A percentile compares a stretch with the other conserved stretches of the same genome.
phyloP scores from a whole-genome alignment of 2,888 invertebrate species.

The Tetramorium bicarinatum region DNA sequence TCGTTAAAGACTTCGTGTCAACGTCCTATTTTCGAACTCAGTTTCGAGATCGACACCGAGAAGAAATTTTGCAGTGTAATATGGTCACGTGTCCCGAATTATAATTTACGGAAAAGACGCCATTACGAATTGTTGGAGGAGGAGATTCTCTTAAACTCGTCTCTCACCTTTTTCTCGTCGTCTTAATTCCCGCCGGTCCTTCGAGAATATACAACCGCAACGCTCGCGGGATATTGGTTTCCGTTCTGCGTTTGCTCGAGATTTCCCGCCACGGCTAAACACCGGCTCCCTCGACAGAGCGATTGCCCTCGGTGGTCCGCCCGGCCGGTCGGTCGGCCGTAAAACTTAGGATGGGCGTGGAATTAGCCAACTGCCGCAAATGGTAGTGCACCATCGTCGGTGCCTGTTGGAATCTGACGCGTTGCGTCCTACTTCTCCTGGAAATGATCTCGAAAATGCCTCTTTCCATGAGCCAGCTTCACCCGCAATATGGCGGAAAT shows the following conservation, averaged over 20 bases:
- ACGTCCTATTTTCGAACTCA: background rate
- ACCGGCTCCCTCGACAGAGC: constrained; percentile 2
- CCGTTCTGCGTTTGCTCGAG: constrained; percentile 43
- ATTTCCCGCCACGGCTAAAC: constrained; percentile 61
- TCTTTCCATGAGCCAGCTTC: constrained; percentile 29
- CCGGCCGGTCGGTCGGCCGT: constrained; percentile 59
- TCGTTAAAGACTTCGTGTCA: background rate
- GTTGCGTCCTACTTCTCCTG: constrained; percentile 64
- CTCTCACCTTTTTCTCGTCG: constrained; percentile 7
- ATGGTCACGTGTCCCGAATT: background rate
- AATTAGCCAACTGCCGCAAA: constrained; percentile 80
- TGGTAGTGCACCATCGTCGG: constrained; percentile 73
- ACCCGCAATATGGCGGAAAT: constrained; percentile 53
- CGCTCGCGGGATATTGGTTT: constrained; percentile 52
- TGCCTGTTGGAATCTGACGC: constrained; percentile 67
- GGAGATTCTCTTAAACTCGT: background rate
- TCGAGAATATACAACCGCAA: constrained; percentile 43
- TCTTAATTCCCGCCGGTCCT: constrained; percentile 27
- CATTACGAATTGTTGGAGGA: background rate
- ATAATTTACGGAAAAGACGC: background rate
- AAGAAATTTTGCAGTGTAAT: background rate
- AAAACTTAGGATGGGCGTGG: constrained; percentile 75
- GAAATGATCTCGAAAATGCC: constrained; percentile 67
- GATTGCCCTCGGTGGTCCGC: constrained; percentile 14
- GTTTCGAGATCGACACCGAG: background rate